A percentile compares a stretch with the other conserved stretches of the same genome.
phyloP scores from a whole-genome alignment of 2,888 invertebrate species.

The Netelia melanura region DNA sequence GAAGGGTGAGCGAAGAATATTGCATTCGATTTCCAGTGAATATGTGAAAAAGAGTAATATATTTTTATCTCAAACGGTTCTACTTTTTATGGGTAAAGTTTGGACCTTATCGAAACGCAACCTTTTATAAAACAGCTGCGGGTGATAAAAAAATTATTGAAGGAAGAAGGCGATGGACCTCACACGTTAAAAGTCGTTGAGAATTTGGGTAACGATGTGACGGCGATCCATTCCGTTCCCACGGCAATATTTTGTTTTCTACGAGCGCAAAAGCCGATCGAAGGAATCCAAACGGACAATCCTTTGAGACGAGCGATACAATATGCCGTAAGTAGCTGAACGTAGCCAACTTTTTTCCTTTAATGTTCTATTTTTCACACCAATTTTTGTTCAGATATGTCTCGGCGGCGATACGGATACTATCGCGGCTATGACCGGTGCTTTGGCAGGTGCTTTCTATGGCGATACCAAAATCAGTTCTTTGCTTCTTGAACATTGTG shows the following conservation, averaged over 20 bases:
- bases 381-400: slow-evolving; percentile 84
- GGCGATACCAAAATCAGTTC: slow-evolving; percentile 86
- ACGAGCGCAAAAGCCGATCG: slow-evolving; percentile 85
- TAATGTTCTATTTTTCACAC: neutral
- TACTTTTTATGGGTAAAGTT: slow-evolving; percentile 73
- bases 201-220: slow-evolving; percentile 87
- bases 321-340: slow-evolving; percentile 85
- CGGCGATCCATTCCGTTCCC: slow-evolving; percentile 90
- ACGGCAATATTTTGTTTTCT: slow-evolving; percentile 91
- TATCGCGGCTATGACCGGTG: slow-evolving; percentile 91
- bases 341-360: slow-evolving; percentile 28
- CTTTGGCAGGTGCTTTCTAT: slow-evolving; percentile 89
- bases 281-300: slow-evolving; percentile 86
- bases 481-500: slow-evolving; percentile 87
- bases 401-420: slow-evolving; percentile 93
- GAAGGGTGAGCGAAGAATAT: slow-evolving; percentile 80
- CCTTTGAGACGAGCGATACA: slow-evolving; percentile 88
- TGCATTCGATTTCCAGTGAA: neutral
- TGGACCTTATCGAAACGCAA: slow-evolving; percentile 82
- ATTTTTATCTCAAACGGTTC: neutral
- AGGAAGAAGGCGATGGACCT: slow-evolving; percentile 78
- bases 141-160: slow-evolving; percentile 82
- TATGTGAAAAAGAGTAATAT: slow-evolving; percentile 2
- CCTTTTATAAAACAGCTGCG: slow-evolving; percentile 87
- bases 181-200: slow-evolving; percentile 86